Base-by-base conservation (phyloP, 2,797 vertebrate genomes). In the Lateolabrax maculatus region DNA sequence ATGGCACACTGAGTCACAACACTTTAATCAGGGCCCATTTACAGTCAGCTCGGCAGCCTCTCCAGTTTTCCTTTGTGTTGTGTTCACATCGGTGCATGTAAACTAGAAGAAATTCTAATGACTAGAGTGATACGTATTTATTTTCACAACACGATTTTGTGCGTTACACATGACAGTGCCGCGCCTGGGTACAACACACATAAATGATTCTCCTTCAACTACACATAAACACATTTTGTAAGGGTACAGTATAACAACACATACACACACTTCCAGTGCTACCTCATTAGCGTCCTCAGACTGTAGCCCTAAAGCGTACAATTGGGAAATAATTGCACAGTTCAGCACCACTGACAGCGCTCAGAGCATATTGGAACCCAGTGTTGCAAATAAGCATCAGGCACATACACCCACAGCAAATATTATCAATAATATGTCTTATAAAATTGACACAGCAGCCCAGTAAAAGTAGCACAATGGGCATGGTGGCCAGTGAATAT, bases 1-100 rank as follows among this genome's bases (percentile, higher is more conserved):
- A 85, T 73, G 62, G 71, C 85, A 74, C 71, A 51, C 62, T 87
- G 84, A 90, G 84, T 86, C 89, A 85, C 75, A 87, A 84, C 82
- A 89, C 83, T 89, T 86, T 90, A 84, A 91, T 90, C 90, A 90
- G 77, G 57, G 53, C 65, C 60, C 66, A 80, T 88, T 87, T 80
- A 74, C 25, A 76, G 71, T 81, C 71, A 58, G 61, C 75, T 71
- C 77, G 46, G 62, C 57, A 23, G 71, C 58, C 75, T 77, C 67
- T 65, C 29, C 51, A 46, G 13, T 75, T 53, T 36, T 23, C 18
- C 10, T 77, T 65, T 71, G 52, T 72, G 58, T 13, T 37, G 36
- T 29, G 36, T 29, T 83, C 65, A 79, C 49, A 57, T 58, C 36
- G 41, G 19, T 75, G 55, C 69, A 69, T 69, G 58, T 69, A 56